phyloP scores from a whole-genome alignment of 2,888 invertebrate genomes.

The Mechanitis mazaeus region DNA sequence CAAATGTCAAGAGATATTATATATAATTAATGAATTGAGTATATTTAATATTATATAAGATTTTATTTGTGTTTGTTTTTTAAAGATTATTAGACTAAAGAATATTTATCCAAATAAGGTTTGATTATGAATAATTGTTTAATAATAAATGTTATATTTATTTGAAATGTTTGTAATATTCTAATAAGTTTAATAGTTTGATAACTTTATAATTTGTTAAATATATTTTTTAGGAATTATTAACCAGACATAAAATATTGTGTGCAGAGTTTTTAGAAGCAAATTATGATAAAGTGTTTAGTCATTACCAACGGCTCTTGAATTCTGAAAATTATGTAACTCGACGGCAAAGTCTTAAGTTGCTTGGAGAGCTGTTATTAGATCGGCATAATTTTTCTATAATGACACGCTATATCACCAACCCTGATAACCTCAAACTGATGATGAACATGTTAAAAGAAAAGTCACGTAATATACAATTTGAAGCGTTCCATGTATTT shows the following conservation, averaged over 20 bases:
- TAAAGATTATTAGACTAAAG: too few species aligned
- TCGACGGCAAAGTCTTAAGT: conserved; percentile 97
- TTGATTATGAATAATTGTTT: neutral
- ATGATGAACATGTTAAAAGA: conserved; percentile 99
- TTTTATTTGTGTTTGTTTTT: neutral
- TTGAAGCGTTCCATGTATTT: conserved; percentile 99
- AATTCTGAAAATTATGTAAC: conserved; percentile 99
- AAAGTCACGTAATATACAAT: conserved; percentile 99
- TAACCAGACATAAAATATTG: conserved; percentile 95
- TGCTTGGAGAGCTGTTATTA: conserved; percentile 96
- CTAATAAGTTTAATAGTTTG: neutral
- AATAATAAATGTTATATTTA: too few species aligned
- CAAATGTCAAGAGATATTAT: too few species aligned
- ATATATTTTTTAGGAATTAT: conserved; percentile 81
- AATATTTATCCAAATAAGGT: too few species aligned
- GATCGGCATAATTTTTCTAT: conserved; percentile 99
- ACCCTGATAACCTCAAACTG: conserved; percentile 98
- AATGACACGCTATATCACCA: conserved; percentile 98
- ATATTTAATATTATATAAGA: too few species aligned
- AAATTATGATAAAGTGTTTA: conserved; percentile 99
- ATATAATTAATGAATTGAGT: too few species aligned
- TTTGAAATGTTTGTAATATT: neutral
- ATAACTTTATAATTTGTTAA: neutral
- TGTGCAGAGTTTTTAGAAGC: conserved; percentile 99
- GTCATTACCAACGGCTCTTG: conserved; percentile 96